Base-by-base conservation (phyloP, 2,113 vertebrate genomes). In the Ptilorrhoa leucosticta region DNA sequence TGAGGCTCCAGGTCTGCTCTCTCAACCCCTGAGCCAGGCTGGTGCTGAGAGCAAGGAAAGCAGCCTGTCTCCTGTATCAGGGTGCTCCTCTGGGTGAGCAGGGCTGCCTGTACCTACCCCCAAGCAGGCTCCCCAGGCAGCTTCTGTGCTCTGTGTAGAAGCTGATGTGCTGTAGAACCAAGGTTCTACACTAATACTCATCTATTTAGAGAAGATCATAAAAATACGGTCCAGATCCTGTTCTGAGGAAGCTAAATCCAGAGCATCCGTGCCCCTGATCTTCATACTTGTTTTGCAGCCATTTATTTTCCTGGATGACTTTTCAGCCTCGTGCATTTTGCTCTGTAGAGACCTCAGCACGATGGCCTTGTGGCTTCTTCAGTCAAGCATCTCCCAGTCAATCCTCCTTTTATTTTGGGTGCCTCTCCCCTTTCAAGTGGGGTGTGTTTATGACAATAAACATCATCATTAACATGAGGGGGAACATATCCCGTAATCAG, bases 401-500 rank as follows among this genome's bases (percentile, higher is more conserved):
- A 89, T 92, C 76, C 51, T 92, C 64, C 86, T 89, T 94, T 97
- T 96, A 94, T 96, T 97, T 95, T 83, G 93, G 94, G 64, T 89
- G 89, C 84, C 80, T 94, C 64, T 94, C 33, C 69, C 60, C 72
- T 96, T 97, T 97, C 76, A 97, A 97, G 83, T 92, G 91, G 89
- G 91, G 80, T 87, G 65, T 12, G 5, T 84, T 77, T 75, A 71
- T 89, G 56, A 96, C 95, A 96, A 96, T 92, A 71, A 68, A 96
- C 85, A 77, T 79, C 8, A 0, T 87, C 95, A 95, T 92, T 91
- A 94, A 96, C 89, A 87, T 27, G 72, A 97, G 80, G 86, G 83
- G 77, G 60, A 95, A 97, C 95, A 95, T 92, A 94, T 94, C 93
- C 72, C 83, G 60, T 97, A 96, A 97, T 97, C 95, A 95, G 72